These are phyloP conservation scores for Actinostola sp. DNA, from an alignment of 92 coral and sea anemone species.

Conservation along the genomic window DNA sequence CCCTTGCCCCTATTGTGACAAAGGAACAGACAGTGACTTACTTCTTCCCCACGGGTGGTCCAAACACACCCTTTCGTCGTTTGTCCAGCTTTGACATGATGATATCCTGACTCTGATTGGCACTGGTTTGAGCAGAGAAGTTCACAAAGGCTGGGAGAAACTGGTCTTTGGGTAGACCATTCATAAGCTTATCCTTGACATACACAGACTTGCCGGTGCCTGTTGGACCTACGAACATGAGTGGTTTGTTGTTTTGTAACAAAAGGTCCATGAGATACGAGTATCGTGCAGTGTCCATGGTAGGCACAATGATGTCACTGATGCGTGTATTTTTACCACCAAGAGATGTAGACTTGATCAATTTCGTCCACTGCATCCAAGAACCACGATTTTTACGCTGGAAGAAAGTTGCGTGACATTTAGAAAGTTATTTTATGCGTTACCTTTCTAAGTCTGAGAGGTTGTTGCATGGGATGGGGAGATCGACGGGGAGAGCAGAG, in stretches of 20 bases:
- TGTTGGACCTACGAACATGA: constrained; percentile 96
- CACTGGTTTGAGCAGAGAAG: constrained; percentile 99
- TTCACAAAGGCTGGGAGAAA: constrained; percentile 94
- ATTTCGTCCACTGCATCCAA: constrained; percentile 96
- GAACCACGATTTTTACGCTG: constrained; percentile 95
- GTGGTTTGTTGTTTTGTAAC: constrained; percentile 89
- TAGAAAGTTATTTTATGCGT: too few relatives aligned
- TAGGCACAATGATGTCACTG: constrained; percentile 94
- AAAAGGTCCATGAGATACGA: constrained; percentile 91
- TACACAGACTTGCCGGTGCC: constrained; percentile 99
- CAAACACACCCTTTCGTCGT: constrained; percentile 97
- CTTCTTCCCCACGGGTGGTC: constrained; percentile 99
- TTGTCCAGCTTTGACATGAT: constrained; percentile 99
- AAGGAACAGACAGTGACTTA: constrained; percentile 38
- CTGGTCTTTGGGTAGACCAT: constrained; percentile 80
- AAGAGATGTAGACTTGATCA: constrained; percentile 81
- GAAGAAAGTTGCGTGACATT: background rate
- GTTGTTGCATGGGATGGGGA: too few relatives aligned
- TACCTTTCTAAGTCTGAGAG: too few relatives aligned
- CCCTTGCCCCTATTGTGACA: too few relatives aligned
- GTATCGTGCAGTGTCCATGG: constrained; percentile 99
- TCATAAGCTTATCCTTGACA: constrained; percentile 97
- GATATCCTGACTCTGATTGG: constrained; percentile 96
- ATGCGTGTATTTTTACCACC: constrained; percentile 92
- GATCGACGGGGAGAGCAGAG: too few relatives aligned